Percentiles rank a stretch among this genome's conserved stretches.
Evolutionary conservation across 2,888 invertebrate species (phyloP).

Genomic region (Sialis fuliginosa): DNA sequence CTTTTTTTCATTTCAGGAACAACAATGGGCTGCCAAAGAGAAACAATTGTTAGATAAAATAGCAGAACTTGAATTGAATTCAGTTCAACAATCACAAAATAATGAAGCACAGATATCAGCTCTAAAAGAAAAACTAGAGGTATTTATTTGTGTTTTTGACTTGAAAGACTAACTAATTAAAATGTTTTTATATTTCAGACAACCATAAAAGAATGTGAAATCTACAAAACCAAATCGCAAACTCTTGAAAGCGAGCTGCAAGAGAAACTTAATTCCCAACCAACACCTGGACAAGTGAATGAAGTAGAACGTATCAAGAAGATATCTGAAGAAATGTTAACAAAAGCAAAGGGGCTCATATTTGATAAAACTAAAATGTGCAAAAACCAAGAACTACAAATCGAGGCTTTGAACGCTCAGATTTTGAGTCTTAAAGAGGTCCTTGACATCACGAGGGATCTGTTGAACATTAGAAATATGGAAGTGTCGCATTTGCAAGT

Average conservation of each 20-base stretch:
- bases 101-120: not conserved
- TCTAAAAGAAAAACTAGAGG: conserved; percentile 1
- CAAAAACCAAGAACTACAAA: conserved; percentile 63
- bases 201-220: conserved; percentile 34
- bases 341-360: conserved; percentile 48
- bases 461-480: conserved; percentile 58
- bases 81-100: conserved; percentile 11
- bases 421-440: conserved; percentile 65
- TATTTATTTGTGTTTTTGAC: too few relatives aligned
- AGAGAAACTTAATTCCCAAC: conserved; percentile 16
- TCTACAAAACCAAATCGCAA: conserved; percentile 26
- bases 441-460: conserved; percentile 61
- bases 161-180: too few relatives aligned
- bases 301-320: conserved; percentile 22
- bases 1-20: conserved; percentile 14
- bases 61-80: conserved; percentile 25
- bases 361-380: conserved; percentile 61
- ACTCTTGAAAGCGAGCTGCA: conserved; percentile 19
- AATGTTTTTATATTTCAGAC: conserved; percentile 23
- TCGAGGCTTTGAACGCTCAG: conserved; percentile 50
- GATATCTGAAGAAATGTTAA: conserved; percentile 33
- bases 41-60: conserved; percentile 27
- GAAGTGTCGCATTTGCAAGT: conserved; percentile 62
- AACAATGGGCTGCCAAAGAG: conserved; percentile 27
- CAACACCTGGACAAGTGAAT: conserved; percentile 15